Base-by-base conservation (phyloP, 1,140 invertebrate genomes). In the Coenobita brevimanus region DNA sequence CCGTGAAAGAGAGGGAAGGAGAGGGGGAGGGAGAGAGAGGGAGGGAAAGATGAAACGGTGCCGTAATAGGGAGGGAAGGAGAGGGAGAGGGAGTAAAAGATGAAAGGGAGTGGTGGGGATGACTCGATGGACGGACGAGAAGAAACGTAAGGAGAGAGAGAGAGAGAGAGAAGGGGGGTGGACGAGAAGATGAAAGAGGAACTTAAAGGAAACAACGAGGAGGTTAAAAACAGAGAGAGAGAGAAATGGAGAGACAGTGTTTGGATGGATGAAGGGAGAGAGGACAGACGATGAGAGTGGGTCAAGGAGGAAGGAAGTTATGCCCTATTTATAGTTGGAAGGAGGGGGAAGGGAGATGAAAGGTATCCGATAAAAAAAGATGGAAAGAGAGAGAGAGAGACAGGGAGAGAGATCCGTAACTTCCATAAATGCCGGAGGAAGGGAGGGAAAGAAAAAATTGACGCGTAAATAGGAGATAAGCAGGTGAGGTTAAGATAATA, bases 361-460 rank as follows among this genome's bases (percentile, higher is more conserved):
- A 71, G 30, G 30, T 24, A n/a, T 15, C 30, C 17, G 30, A 30
- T 24, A 17, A 71, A n/a, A n/a, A n/a, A n/a, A n/a, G n/a, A n/a
- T n/a, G n/a, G n/a, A n/a, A n/a, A n/a, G n/a, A n/a, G n/a, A n/a
- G n/a, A n/a, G n/a, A n/a, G n/a, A n/a, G n/a, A n/a, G n/a, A n/a
- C n/a, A n/a, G n/a, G n/a, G n/a, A n/a, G n/a, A n/a, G n/a, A n/a
- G n/a, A n/a, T n/a, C n/a, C n/a, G n/a, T n/a, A n/a, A n/a, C n/a
- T n/a, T 71, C 1, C 17, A 71, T n/a, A n/a, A 30, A 15, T 1
- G 17, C 30, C 0, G 3, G 3, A 71, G 30, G 2, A 30, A 71
- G 67, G 30, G 71, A 75, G 71, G 43, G 71, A 75, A 38, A 75
- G 71, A 75, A 38, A 75, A 38, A 75, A 27, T 6, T 30, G 30